These are phyloP conservation scores for Amphipoea oculea DNA, from an alignment of 2,888 invertebrate genomes.

Conservation along the genomic window DNA sequence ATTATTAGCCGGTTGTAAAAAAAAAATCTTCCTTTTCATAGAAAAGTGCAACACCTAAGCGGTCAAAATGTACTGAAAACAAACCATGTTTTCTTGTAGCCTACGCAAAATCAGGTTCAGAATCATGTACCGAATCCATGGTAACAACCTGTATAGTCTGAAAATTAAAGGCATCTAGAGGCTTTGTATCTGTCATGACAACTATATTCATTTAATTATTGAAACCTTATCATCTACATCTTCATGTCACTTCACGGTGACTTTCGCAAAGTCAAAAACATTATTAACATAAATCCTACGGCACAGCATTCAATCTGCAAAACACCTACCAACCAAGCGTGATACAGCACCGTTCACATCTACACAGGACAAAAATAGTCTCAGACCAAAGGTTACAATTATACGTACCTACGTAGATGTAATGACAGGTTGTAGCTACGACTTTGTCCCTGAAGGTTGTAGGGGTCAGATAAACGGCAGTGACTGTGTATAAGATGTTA, in stretches of 20 bases:
- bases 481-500: constrained; percentile 6
- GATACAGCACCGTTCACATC: constrained; percentile 1
- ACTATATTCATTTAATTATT: not conserved
- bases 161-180: not conserved
- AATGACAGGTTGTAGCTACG: constrained; percentile 44
- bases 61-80: too few relatives aligned
- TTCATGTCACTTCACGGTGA: not conserved
- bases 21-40: not conserved
- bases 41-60: not conserved
- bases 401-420: constrained; percentile 26
- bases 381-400: constrained; percentile 39
- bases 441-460: constrained; percentile 41
- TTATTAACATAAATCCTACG: not conserved
- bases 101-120: too few relatives aligned
- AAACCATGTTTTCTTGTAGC: too few relatives aligned
- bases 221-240: not conserved
- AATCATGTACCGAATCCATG: too few relatives aligned
- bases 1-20: not conserved
- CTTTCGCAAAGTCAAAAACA: not conserved
- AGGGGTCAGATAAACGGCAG: constrained; percentile 31
- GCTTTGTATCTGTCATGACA: not conserved
- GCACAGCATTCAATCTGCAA: not conserved
- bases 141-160: not conserved
- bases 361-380: constrained; percentile 18
- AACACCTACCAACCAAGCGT: not conserved